Base-by-base conservation (phyloP, 2,113 vertebrate genomes). In the Odobenus rosmarus region DNA sequence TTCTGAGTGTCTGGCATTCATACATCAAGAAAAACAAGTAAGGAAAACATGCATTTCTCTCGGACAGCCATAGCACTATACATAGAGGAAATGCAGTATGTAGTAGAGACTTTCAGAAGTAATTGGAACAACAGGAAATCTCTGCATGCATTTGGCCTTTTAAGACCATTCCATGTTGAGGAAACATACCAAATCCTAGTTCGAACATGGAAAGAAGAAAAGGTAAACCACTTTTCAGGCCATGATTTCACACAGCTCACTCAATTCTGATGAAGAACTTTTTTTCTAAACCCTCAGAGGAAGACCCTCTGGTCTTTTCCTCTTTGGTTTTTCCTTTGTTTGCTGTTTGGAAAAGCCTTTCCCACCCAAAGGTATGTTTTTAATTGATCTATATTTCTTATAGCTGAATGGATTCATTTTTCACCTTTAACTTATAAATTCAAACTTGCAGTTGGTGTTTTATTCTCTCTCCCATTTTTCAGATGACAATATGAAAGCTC, bases 361-460 rank as follows among this genome's bases (percentile, higher is more conserved):
- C 51, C 62, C 16, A 91, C 46, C 42, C 33, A 69, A 69, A n/a
- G 7, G 4, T 74, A 19, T 23, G 88, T 77, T 24, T 77, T 76
- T 11, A 33, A 77, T 64, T 49, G 10, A 67, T 72, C 46, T 90
- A 1, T 46, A 71, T 74, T 71, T 95, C 23, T 51, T 87, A 57
- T 71, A 55, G 39, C n/a, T 84, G 92, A 84, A 69, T 82, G 42
- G 64, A 81, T 67, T 86, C 19, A 28, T 72, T 91, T 71, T 71
- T 93, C 24, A 86, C 53, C 88, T 97, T 93, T 95, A 81, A 79
- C n/a, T 93, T n/a, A 72, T 51, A 79, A 62, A 57, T 88, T 55
- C 14, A 39, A 82, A 49, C 80, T 93, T 96, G n/a, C 16, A 83
- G 28, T 21, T 72, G 28, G 4, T 36, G 0, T 26, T 10, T 39